Base-by-base conservation (phyloP, 2,113 vertebrate species). In the Gobiocypris rarus region DNA sequence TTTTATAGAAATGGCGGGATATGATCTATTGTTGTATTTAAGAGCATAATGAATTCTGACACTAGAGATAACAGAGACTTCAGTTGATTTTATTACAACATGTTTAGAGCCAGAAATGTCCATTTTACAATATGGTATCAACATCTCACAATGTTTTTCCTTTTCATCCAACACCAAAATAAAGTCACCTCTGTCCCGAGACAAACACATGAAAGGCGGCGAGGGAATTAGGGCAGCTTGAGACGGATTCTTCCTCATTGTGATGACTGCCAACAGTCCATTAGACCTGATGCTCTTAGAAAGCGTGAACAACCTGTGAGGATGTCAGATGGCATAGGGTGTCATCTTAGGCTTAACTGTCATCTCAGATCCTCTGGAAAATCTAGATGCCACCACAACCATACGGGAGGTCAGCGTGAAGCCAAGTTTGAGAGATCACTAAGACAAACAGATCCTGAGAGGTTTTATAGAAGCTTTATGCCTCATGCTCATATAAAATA, bases 281-380 rank as follows among this genome's bases (percentile, higher is more conserved):
- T 76, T 76, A 86, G 26, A 3, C 63, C 74, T 73, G 54, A 70
- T 79, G 56, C 76, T 45, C 77, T 65, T 65, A 80, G 41, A 45
- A 65, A 45, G 41, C 38, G 2, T 43, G 76, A 45, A 61, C 13
- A 15, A 61, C 56, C 76, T 45, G 58, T 19, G n/a, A 43, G 58
- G 77, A 31, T 65, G n/a, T 65, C 41, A 22, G 77, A 9, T 0
- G 22, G 58, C 58, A 26, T 19, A 19, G 9, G 24, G 65, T 45
- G 77, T 38, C 77, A 80, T 80, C 9, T 65, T 8, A 65, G 41
- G 75, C 75, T 59, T 10, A 58, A 9, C 75, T 5, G 75, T 77
- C 75, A 77, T 59, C 75, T 41, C 13, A 59, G 75, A 77, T 77
- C 52, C 75, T 58, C 11, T 65, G 61, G 58, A 15, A 75, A 70